Evolutionary conservation across 2,113 vertebrate species (phyloP).

Genomic region (Otus sunia): DNA sequence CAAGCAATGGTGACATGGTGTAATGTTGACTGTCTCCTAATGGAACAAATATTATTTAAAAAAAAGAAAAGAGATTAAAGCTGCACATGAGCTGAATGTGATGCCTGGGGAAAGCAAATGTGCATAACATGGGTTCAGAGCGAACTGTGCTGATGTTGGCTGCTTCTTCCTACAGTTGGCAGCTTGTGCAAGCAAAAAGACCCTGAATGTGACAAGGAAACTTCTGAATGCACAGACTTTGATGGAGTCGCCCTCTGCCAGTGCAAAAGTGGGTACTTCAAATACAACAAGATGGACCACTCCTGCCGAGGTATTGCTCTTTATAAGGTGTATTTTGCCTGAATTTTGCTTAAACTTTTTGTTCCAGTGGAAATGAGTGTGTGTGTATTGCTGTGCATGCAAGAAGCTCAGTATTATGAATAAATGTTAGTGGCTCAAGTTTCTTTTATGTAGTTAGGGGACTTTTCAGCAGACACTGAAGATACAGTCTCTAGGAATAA

Average conservation of each 20-base stretch:
- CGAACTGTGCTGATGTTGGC: not conserved
- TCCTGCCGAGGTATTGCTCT: constrained; percentile 85
- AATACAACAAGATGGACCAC: constrained; percentile 87
- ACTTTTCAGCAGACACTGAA: not conserved
- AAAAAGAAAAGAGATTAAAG: not conserved
- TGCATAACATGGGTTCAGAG: not conserved
- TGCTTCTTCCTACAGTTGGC: constrained; percentile 72
- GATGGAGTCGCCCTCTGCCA: constrained; percentile 82
- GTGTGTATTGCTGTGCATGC: not conserved
- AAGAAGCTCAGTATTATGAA: not conserved
- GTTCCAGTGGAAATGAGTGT: not conserved
- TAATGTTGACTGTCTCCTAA: not conserved
- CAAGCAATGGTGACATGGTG: not conserved
- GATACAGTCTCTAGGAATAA: constrained; percentile 46
- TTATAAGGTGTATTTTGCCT: not conserved
- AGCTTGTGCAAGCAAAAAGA: constrained; percentile 86
- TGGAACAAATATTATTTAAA: not conserved
- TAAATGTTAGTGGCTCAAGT: constrained; percentile 19
- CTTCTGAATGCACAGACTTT: constrained; percentile 83
- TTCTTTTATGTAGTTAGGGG: not conserved
- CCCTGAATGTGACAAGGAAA: constrained; percentile 83
- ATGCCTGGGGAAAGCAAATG: not conserved
- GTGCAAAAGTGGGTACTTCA: constrained; percentile 91
- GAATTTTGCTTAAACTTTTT: not conserved
- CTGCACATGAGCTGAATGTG: not conserved